Percentiles rank a stretch among this genome's conserved stretches.
phyloP scores from a whole-genome alignment of 2,888 invertebrate species.

The Zaprionus lineosus region DNA sequence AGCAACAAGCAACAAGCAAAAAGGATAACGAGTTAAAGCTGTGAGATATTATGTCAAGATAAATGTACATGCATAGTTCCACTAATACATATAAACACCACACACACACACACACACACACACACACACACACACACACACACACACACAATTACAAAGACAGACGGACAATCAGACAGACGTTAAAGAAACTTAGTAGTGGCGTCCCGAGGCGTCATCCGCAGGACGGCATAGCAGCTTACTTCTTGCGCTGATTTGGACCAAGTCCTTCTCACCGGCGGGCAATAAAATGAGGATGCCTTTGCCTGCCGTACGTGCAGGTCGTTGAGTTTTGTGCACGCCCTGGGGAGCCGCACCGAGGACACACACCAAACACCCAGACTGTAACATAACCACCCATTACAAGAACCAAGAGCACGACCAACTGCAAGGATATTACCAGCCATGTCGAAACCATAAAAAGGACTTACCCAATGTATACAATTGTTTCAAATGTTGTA shows the following conservation, averaged over 20 bases:
- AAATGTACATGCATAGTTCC: neutral
- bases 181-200: constrained; percentile 4
- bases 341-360: constrained; percentile 25
- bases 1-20: constrained; percentile 5
- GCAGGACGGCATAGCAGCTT: constrained; percentile 32
- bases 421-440: too few species aligned
- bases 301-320: constrained; percentile 51
- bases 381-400: constrained; percentile 37
- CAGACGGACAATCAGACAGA: too few species aligned
- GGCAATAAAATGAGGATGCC: constrained; percentile 65
- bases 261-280: constrained; percentile 25
- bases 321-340: constrained; percentile 47
- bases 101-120: too few species aligned
- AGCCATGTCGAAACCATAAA: constrained; percentile 45
- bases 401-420: constrained; percentile 24
- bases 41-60: constrained; percentile 38
- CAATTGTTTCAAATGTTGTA: constrained; percentile 44
- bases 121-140: too few species aligned
- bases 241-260: constrained; percentile 18
- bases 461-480: constrained; percentile 36
- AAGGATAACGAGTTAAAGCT: constrained; percentile 19
- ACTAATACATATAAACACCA: too few species aligned
- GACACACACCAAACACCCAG: constrained; percentile 41
- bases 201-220: constrained; percentile 22
- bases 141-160: too few species aligned